Percentiles rank a stretch among this genome's conserved stretches.
phyloP scores from a whole-genome alignment of 64 coral and sea anemone genomes.

The Platygyra sinensis region DNA sequence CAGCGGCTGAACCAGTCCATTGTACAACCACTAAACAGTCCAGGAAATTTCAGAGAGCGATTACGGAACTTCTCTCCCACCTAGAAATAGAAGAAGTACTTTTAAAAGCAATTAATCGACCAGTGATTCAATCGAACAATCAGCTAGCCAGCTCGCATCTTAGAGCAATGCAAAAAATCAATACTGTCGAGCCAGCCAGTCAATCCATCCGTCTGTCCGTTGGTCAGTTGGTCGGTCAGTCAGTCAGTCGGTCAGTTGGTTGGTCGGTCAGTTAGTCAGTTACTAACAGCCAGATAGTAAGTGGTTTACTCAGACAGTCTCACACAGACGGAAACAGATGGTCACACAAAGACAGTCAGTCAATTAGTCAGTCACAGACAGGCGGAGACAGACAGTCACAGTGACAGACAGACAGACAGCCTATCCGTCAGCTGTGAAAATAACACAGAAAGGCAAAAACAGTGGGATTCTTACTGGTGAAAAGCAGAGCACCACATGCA shows the following conservation, averaged over 20 bases:
- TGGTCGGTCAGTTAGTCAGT: not conserved
- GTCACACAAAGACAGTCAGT: not conserved
- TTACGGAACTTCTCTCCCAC: slow-evolving; percentile 99
- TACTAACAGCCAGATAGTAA: not conserved
- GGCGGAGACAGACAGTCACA: not conserved
- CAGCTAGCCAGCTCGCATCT: not conserved
- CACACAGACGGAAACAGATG: not conserved
- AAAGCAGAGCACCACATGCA: slow-evolving; percentile 98
- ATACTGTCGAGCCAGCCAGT: not conserved
- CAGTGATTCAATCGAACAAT: not conserved
- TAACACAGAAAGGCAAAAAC: not conserved
- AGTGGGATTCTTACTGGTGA: slow-evolving; percentile 79
- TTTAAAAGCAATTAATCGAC: not conserved
- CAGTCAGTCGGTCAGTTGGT: not conserved
- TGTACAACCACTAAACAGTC: slow-evolving; percentile 95
- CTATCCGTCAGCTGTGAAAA: not conserved
- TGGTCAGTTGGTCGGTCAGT: not conserved
- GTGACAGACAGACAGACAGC: not conserved
- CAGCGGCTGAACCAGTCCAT: slow-evolving; percentile 99
- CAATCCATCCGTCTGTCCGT: not conserved
- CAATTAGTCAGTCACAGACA: not conserved
- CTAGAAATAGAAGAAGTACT: slow-evolving; percentile 15
- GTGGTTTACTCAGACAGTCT: not conserved
- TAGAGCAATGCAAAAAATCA: too few species aligned
- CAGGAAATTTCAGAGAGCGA: slow-evolving; percentile 96